Evolutionary conservation across 2,888 invertebrate species (phyloP), one percentile per base, ranked within the genome.

Genomic region (Hypsopygia costalis): DNA sequence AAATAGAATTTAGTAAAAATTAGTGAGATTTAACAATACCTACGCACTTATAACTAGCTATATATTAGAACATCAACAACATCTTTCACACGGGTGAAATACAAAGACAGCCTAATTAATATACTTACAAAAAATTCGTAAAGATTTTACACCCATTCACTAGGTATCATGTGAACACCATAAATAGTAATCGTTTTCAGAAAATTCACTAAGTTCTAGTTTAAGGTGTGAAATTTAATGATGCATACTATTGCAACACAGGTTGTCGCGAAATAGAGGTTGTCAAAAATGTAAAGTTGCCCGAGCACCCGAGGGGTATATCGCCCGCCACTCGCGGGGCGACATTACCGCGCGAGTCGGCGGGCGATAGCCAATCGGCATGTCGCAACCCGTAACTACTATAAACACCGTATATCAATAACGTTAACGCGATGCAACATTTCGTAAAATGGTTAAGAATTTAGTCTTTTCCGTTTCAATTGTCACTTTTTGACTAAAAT

Each of bases 1-100:
- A 81, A 88, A 87, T 87, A 87, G 82, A 85, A 83, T 88, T 88
- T 88, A 88, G 88, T 88, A 88, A 88, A 86, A 82, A 87, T 87
- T 87, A 87, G 87, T 86, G 88, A 83, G 79, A 81, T 86, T 85
- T 88, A 88, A 88, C 88, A 86, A 86, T 86, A 86, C 78, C 74
- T 86, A 86, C 52, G 53, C 50, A 52, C 76, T 82, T 85, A 82
- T 44, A 58, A 69, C 75, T 83, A 85, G 58, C 55, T 73, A 77
- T 74, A 77, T 72, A 69, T 76, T 76, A 88, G 79, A 86, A 88
- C 86, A 87, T 86, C 80, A 88, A 87, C 85, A 87, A 88, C 81
- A 85, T 77, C 76, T 77, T 86, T 79, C 82, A 85, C 79, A 62
- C 75, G 49, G 62, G 82, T 83, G 81, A 83, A 83, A 81, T 75